Conservation (phyloP, 2,113 vertebrate species). For the Cyprinodon variegatus region DNA sequence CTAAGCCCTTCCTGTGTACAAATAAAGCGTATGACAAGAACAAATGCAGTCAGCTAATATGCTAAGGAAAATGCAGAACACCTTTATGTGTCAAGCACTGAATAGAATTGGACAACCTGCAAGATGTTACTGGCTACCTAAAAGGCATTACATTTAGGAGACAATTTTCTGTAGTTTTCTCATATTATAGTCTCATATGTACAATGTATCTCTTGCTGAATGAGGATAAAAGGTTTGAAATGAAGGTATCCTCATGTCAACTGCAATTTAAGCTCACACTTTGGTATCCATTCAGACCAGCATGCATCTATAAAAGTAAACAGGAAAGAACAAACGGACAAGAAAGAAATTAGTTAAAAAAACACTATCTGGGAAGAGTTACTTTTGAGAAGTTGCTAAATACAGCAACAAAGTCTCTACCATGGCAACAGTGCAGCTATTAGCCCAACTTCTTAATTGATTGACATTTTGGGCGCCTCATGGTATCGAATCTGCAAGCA, state of each 20-base stretch:
- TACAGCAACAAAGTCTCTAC: too few relatives aligned
- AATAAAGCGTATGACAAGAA: too few relatives aligned
- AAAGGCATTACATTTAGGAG: not conserved
- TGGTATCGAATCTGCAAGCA: too few relatives aligned
- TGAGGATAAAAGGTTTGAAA: constrained; percentile 53
- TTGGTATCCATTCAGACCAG: constrained; percentile 14
- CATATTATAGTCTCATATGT: not conserved
- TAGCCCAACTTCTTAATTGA: too few relatives aligned
- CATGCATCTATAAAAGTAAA: constrained; percentile 20
- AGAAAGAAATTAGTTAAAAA: constrained; percentile 43
- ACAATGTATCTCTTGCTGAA: not conserved
- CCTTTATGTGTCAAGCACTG: not conserved
- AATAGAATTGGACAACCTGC: not conserved
- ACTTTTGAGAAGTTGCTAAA: too few relatives aligned
- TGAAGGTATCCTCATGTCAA: not conserved
- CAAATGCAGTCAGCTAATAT: too few relatives aligned
- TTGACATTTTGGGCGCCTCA: too few relatives aligned
- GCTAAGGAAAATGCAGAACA: too few relatives aligned
- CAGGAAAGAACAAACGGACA: constrained; percentile 18
- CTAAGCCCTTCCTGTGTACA: too few relatives aligned
- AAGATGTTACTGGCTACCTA: not conserved
- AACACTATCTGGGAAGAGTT: constrained; percentile 6
- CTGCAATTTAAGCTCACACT: constrained; percentile 20
- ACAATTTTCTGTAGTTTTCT: not conserved
- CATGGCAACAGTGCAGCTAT: too few relatives aligned